A percentile compares a stretch with the other conserved stretches of the same genome.
phyloP scores from a whole-genome alignment of 2,888 invertebrate species.

The Orchestes rusci region DNA sequence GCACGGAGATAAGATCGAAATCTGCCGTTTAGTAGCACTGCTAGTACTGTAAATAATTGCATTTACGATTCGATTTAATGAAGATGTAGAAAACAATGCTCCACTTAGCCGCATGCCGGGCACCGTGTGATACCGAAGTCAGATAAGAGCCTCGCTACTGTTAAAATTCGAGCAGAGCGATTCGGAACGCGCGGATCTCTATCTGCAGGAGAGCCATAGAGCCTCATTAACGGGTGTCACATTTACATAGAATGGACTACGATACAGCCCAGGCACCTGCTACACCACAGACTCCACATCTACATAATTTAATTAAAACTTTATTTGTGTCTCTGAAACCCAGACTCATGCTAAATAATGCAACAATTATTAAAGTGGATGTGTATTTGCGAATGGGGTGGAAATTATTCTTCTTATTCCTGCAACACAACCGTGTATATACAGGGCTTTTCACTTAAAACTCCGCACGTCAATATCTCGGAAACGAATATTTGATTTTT shows the following conservation, averaged over 20 bases:
- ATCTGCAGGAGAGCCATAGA: slow-evolving; percentile 28
- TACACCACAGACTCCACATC: slow-evolving; percentile 19
- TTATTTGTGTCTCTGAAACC: no score
- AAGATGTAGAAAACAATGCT: slow-evolving; percentile 26
- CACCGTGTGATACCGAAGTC: slow-evolving; percentile 22
- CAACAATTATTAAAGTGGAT: no score
- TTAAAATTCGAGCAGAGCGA: slow-evolving; percentile 21
- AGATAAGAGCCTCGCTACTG: slow-evolving; percentile 21
- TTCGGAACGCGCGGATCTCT: slow-evolving; percentile 31
- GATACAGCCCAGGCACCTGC: slow-evolving; percentile 28
- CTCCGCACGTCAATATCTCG: no score
- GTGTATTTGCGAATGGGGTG: no score
- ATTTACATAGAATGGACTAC: slow-evolving; percentile 31
- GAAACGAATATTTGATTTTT: no score
- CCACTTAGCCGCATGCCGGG: slow-evolving; percentile 18
- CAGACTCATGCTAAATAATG: no score
- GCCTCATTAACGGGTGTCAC: slow-evolving; percentile 38
- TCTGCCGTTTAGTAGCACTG: slow-evolving; percentile 7
- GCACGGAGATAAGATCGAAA: background rate
- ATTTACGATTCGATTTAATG: slow-evolving; percentile 24
- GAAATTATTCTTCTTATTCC: no score
- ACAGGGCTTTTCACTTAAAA: no score
- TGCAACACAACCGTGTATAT: no score
- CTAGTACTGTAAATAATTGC: slow-evolving; percentile 23
- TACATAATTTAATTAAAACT: slow-evolving; percentile 31